Evolutionary conservation across 2,888 invertebrate species (phyloP).

Genomic region (Drosophila paramelanica): DNA sequence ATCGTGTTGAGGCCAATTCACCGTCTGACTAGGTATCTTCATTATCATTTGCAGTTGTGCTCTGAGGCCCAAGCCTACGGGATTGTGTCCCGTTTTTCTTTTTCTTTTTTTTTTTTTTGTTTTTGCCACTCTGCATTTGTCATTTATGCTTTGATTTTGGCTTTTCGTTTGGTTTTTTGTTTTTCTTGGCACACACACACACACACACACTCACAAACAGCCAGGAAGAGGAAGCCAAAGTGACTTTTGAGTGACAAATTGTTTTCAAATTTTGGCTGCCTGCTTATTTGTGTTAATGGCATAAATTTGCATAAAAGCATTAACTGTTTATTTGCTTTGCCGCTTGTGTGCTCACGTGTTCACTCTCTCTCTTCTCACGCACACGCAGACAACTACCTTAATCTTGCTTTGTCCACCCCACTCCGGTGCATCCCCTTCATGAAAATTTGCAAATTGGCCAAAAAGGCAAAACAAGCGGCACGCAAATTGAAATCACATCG

Average conservation of each 20-base stretch:
- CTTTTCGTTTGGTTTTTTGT: conserved; percentile 40
- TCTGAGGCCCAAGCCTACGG: conserved; percentile 32
- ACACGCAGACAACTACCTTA: conserved; percentile 38
- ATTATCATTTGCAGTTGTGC: conserved; percentile 58
- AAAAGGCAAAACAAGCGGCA: conserved; percentile 60
- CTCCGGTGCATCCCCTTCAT: conserved; percentile 37
- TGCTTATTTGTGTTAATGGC: conserved; percentile 81
- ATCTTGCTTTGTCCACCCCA: conserved; percentile 33
- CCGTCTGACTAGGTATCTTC: conserved; percentile 74
- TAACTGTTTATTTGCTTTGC: conserved; percentile 81
- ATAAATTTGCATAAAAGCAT: conserved; percentile 82
- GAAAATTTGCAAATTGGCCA: conserved; percentile 79
- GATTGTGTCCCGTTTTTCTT: conserved; percentile 10
- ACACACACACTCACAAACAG: conserved; percentile 17
- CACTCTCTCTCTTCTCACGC: background rate
- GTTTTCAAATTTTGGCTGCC: conserved; percentile 78
- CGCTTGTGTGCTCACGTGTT: conserved; percentile 50
- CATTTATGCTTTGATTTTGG: conserved; percentile 73
- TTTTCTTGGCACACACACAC: conserved; percentile 26
- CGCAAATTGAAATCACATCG: conserved; percentile 73
- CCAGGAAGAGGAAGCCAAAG: conserved; percentile 57
- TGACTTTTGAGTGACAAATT: conserved; percentile 82
- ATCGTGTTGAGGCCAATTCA: conserved; percentile 30
- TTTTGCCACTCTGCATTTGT: conserved; percentile 62
- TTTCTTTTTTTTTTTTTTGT: conserved; percentile 1